phyloP scores from a whole-genome alignment of 2,797 vertebrate genomes.

The Phoxinus dragarum region DNA sequence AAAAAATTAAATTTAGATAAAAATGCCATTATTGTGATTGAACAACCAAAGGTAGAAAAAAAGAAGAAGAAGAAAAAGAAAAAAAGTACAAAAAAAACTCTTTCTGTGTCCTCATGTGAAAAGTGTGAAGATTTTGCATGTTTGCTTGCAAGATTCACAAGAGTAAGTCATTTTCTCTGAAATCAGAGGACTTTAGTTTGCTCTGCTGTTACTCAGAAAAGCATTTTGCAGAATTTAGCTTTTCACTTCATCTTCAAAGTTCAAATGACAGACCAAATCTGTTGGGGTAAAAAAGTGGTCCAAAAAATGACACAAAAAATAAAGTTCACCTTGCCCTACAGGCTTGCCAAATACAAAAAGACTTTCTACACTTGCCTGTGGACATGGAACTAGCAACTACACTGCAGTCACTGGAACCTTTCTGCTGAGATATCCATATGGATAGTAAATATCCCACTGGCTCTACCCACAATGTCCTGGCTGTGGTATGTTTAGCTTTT shows the following conservation, averaged over 20 bases:
- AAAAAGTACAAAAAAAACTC: constrained; percentile 46
- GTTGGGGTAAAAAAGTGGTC: constrained; percentile 59
- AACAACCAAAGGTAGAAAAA: constrained; percentile 82
- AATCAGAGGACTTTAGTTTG: constrained; percentile 64
- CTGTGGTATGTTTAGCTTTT: constrained; percentile 68
- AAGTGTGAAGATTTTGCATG: constrained; percentile 81
- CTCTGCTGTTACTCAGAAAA: constrained; percentile 66
- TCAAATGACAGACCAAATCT: constrained; percentile 74
- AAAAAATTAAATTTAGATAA: constrained; percentile 50
- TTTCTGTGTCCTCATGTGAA: constrained; percentile 64
- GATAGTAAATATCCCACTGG: constrained; percentile 43
- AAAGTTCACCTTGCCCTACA: constrained; percentile 62
- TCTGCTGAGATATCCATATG: constrained; percentile 9
- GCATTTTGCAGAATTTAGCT: constrained; percentile 75
- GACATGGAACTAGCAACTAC: constrained; percentile 33
- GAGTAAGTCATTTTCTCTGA: constrained; percentile 68
- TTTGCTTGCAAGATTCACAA: constrained; percentile 76
- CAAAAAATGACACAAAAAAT: constrained; percentile 40
- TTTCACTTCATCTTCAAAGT: constrained; percentile 73
- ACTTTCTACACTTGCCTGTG: constrained; percentile 47
- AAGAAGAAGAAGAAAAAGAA: constrained; percentile 68
- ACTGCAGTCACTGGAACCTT: constrained; percentile 50
- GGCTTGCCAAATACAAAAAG: constrained; percentile 53
- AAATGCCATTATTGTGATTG: constrained; percentile 76
- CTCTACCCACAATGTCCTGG: constrained; percentile 70